Base-by-base conservation (phyloP, 2,797 vertebrate genomes). In the Aphelocoma californica region DNA sequence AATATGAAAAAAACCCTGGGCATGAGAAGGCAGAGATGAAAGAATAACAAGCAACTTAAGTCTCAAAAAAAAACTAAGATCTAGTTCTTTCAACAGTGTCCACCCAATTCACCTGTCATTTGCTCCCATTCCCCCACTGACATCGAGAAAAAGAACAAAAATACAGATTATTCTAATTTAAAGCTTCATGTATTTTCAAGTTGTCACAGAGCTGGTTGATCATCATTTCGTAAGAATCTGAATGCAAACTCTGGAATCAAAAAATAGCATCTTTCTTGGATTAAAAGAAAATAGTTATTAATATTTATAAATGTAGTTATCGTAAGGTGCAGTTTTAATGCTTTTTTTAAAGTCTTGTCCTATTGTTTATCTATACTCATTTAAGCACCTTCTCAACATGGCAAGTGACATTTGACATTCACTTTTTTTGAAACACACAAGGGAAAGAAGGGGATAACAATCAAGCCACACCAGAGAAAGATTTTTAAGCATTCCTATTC, bases 121-220 rank as follows among this genome's bases (percentile, higher is more conserved):
- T 50, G 18, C 17, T 28, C 28, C 31, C 36, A 64, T 51, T 75
- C 15, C 10, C 17, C 9, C 10, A 4, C 9, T 25, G 54, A 72
- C 25, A 42, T 62, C 42, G 54, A 90, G 57, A 90, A 31, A 51
- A 91, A 69, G 40, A 89, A 67, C 15, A 75, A 62, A 77, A 82
- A 45, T 58, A 78, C 14, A 57, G 26, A 47, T 40, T 71, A 64
- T 36, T 70, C 40, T 81, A 81, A 93, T 88, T 72, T 69, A 92
- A 96, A 86, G 28, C 19, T 65, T 78, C 34, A 31, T 4, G 5
- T 82, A n/a, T 85, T 95, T 92, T 95, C 42, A 81, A 78, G 69
- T 20, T 58, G 23, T 79, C 65, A n/a, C 66, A 83, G 65, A 73
- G 51, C 23, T 58, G 42, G 8, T 26, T 81, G 42, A 92, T 78